Evolutionary conservation across 2,113 vertebrate genomes (phyloP).

Genomic region (Ornithorhynchus anatinus): DNA sequence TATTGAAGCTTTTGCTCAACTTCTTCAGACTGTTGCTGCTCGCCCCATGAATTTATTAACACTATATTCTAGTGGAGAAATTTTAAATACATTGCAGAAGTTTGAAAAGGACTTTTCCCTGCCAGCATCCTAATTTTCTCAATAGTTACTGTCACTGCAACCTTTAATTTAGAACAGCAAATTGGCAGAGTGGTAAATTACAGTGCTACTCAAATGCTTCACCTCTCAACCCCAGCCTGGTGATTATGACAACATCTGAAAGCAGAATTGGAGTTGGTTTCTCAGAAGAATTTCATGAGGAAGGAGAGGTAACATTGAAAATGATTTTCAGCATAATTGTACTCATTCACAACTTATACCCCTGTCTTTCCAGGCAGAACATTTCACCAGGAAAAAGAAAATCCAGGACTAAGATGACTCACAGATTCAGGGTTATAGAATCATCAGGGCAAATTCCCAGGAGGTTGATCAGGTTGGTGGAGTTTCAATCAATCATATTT

Average conservation of each 20-base stretch:
- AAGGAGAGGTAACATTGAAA: neutral
- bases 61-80: conserved; percentile 23
- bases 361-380: no score
- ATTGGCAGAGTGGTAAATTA: conserved; percentile 49
- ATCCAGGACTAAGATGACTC: no score
- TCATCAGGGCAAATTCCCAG: no score
- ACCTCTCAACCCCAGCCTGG: neutral
- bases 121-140: conserved; percentile 44
- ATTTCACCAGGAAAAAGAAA: no score
- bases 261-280: conserved; percentile 42
- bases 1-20: conserved; percentile 29
- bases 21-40: conserved; percentile 25
- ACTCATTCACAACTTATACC: no score
- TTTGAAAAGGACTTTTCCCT: conserved; percentile 40
- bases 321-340: no score
- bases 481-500: no score
- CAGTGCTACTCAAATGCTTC: conserved; percentile 16
- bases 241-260: conserved; percentile 39
- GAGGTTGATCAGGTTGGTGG: no score
- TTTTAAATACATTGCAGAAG: conserved; percentile 34
- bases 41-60: conserved; percentile 50
- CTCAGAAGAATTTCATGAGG: conserved; percentile 35
- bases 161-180: conserved; percentile 59
- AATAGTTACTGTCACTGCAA: conserved; percentile 49
- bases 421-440: no score